A percentile compares a stretch with the other conserved stretches of the same genome.
Conservation (phyloP, 35 echinoderm and acorn worm species). For the Hemicentrotus pulcherrimus region DNA sequence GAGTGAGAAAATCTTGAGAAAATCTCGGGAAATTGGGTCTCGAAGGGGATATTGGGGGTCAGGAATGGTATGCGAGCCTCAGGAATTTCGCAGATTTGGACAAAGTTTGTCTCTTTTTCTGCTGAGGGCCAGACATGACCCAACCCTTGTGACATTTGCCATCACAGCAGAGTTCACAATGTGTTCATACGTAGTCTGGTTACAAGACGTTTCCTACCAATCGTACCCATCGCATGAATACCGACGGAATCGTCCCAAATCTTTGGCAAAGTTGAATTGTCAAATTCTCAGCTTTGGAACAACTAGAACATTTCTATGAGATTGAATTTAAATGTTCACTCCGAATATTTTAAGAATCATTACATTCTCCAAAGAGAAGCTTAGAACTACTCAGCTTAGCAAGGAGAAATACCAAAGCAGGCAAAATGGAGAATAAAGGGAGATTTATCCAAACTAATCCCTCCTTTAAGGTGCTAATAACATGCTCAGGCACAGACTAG, state of each 20-base stretch:
- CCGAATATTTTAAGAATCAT: no score
- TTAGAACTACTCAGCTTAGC: no score
- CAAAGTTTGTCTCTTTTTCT: slow-evolving; percentile 24
- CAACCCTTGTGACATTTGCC: not conserved
- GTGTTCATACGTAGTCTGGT: not conserved
- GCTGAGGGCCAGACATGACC: not conserved
- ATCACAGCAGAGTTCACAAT: not conserved
- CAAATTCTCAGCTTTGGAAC: not conserved
- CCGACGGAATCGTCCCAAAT: not conserved
- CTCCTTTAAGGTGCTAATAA: no score
- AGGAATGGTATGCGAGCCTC: not conserved
- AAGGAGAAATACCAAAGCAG: no score
- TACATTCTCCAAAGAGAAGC: no score
- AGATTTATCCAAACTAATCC: no score
- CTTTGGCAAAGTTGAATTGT: not conserved
- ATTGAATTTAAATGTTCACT: no score
- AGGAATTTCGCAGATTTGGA: slow-evolving; percentile 19
- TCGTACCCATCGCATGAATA: not conserved
- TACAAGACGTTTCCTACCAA: not conserved
- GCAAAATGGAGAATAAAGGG: no score
- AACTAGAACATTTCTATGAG: not conserved
- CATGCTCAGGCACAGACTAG: no score
- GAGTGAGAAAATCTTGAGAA: slow-evolving; percentile 22
- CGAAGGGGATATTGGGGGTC: not conserved
- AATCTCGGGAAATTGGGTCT: not conserved